Conservation (phyloP, 2,113 vertebrate species). For the Lophura nycthemera region DNA sequence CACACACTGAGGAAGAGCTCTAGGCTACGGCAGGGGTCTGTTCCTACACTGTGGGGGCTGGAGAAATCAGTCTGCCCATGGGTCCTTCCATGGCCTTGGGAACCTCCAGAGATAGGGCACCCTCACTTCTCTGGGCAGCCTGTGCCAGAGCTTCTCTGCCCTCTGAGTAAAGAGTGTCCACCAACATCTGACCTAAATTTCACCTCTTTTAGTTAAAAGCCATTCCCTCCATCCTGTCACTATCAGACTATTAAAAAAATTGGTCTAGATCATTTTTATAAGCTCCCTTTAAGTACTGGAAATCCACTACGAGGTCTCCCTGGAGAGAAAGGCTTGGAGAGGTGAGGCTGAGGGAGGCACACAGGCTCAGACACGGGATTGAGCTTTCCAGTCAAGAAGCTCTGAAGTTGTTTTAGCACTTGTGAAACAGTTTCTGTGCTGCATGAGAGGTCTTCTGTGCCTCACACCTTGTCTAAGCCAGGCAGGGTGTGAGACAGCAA, state of each 20-base stretch:
- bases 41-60: neutral
- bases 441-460: neutral
- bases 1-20: neutral
- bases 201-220: neutral
- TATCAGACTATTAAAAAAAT: neutral
- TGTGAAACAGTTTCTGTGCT: neutral
- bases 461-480: neutral
- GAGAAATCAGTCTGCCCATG: accelerated
- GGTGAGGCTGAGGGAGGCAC: neutral
- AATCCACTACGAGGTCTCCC: neutral
- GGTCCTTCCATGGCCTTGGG: neutral
- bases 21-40: neutral
- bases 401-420: neutral
- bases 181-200: neutral
- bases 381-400: neutral
- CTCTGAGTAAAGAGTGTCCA: neutral
- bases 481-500: neutral
- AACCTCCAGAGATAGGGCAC: neutral
- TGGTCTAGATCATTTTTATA: neutral
- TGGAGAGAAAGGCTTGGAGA: neutral
- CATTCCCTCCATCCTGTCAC: neutral
- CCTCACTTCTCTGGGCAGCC: neutral
- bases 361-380: neutral
- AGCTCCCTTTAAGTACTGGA: neutral
- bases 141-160: neutral